Percentiles rank a stretch among this genome's conserved stretches.
Conservation (phyloP, 2,797 vertebrate species). For the Lophotriccus pileatus region DNA sequence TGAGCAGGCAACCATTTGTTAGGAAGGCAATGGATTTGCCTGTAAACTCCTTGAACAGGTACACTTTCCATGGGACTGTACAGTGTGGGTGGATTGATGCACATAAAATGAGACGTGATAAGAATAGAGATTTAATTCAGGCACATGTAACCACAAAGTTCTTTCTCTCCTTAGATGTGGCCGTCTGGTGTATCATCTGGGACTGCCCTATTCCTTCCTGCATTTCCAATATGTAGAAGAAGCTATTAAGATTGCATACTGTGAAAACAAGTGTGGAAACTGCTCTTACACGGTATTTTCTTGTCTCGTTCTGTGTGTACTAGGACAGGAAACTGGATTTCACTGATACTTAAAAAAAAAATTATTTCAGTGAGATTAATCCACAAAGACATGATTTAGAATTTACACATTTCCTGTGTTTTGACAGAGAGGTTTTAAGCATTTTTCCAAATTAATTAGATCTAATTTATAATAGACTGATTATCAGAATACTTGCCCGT, state of each 20-base stretch:
- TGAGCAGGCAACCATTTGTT: fast-evolving
- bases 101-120: background rate
- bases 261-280: conserved; percentile 83
- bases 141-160: background rate
- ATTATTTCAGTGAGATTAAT: background rate
- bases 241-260: conserved; percentile 88
- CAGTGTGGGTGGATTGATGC: background rate
- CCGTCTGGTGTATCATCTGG: conserved; percentile 87
- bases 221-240: conserved; percentile 82
- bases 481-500: background rate
- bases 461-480: background rate
- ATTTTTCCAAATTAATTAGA: background rate
- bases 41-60: background rate
- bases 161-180: conserved; percentile 83
- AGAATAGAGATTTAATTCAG: background rate
- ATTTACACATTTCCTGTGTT: background rate
- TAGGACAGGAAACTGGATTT: background rate
- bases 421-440: background rate
- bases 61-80: background rate
- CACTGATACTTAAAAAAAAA: background rate
- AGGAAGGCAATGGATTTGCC: background rate
- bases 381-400: fast-evolving
- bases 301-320: background rate
- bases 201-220: conserved; percentile 88
- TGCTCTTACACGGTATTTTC: conserved; percentile 83